These are phyloP conservation scores for Ormyrus labotus DNA, from an alignment of 2,888 invertebrate genomes.

Conservation along the genomic window DNA sequence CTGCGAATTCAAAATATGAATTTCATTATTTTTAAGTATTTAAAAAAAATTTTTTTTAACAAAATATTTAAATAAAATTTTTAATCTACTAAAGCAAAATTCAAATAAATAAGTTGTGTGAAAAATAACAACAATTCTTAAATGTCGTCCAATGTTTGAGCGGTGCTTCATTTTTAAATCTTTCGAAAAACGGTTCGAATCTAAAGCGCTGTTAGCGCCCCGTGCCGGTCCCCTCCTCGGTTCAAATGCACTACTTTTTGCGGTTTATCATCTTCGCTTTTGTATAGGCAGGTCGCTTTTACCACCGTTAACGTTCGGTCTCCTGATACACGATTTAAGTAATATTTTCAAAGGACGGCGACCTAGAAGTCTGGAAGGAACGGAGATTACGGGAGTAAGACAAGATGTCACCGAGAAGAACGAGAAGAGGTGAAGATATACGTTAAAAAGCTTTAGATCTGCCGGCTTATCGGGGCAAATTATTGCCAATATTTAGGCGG, in stretches of 20 bases:
- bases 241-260: not conserved
- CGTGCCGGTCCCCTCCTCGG: too few species aligned
- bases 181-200: too few species aligned
- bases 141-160: too few species aligned
- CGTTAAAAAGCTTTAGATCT: not conserved
- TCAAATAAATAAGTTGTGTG: too few species aligned
- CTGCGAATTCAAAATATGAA: too few species aligned
- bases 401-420: slow-evolving; percentile 64
- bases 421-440: slow-evolving; percentile 62
- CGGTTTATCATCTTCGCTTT: slow-evolving; percentile 13
- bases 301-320: slow-evolving; percentile 35
- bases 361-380: not conserved
- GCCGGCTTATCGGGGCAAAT: slow-evolving; percentile 1
- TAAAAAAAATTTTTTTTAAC: too few species aligned
- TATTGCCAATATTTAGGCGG: slow-evolving; percentile 61
- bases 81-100: too few species aligned
- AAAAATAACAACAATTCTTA: too few species aligned
- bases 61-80: too few species aligned
- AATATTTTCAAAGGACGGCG: slow-evolving; percentile 1
- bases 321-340: slow-evolving; percentile 1
- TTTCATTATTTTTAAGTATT: too few species aligned
- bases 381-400: not conserved
- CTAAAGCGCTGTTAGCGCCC: too few species aligned
- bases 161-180: too few species aligned
- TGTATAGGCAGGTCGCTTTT: not conserved